Conservation (phyloP, 2,888 invertebrate genomes). For the Operophtera brumata region DNA sequence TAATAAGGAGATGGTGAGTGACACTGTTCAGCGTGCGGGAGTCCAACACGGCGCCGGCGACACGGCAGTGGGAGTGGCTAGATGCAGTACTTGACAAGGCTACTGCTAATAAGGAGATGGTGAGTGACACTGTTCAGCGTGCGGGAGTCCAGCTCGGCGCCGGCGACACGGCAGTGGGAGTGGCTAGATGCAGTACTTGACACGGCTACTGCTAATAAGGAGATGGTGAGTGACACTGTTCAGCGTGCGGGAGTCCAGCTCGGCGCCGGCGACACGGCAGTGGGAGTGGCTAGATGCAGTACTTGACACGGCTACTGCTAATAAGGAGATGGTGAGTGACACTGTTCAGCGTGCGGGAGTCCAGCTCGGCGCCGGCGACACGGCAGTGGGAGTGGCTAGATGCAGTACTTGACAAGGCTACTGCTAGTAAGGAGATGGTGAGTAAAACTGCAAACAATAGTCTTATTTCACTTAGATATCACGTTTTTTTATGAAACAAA, state of each 20-base stretch:
- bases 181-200: constrained; percentile 90
- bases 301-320: constrained; percentile 85
- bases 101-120: constrained; percentile 88
- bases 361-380: constrained; percentile 57
- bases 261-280: constrained; percentile 80
- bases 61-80: constrained; percentile 92
- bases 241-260: constrained; percentile 70
- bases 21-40: constrained; percentile 84
- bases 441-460: too few species aligned
- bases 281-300: constrained; percentile 91
- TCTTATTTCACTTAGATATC: too few species aligned
- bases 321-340: constrained; percentile 91
- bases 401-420: constrained; percentile 86
- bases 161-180: constrained; percentile 85
- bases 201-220: constrained; percentile 86
- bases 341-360: constrained; percentile 83
- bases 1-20: constrained; percentile 90
- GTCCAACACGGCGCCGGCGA: constrained; percentile 54
- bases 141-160: constrained; percentile 61
- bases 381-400: constrained; percentile 94
- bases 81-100: constrained; percentile 87
- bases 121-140: constrained; percentile 86
- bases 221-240: constrained; percentile 93
- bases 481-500: too few species aligned
- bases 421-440: constrained; percentile 83